Conservation (phyloP, 2,113 vertebrate species). For the Cnemophilus loriae region DNA sequence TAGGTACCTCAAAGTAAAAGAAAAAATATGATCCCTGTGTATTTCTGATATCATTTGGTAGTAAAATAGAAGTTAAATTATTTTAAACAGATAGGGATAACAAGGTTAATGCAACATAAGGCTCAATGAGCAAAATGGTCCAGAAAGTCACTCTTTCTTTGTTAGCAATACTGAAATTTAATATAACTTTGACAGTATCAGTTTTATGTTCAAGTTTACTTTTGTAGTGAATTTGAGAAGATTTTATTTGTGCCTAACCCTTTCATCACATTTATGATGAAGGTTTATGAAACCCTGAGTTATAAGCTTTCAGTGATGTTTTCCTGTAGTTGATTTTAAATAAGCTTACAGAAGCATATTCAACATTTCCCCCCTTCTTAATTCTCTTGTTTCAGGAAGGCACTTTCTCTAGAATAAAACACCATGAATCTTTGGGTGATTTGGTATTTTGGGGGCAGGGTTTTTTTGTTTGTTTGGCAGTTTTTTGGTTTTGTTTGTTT, state of each 20-base stretch:
- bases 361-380: background rate
- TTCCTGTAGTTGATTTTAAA: background rate
- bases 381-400: background rate
- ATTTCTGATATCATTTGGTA: background rate
- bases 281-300: background rate
- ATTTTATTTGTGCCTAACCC: background rate
- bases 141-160: background rate
- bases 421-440: background rate
- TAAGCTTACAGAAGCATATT: background rate
- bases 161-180: constrained; percentile 10
- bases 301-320: background rate
- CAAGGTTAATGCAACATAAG: background rate
- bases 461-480: background rate
- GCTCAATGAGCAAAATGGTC: background rate
- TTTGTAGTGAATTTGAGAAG: background rate
- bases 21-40: background rate
- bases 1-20: background rate
- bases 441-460: background rate
- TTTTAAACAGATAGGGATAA: background rate
- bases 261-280: background rate
- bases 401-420: background rate
- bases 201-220: background rate
- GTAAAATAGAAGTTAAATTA: background rate
- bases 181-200: background rate
- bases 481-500: background rate